A percentile compares a stretch with the other conserved stretches of the same genome.
Conservation (phyloP, 1,140 invertebrate genomes). For the Ditylenchus dipsaci region DNA sequence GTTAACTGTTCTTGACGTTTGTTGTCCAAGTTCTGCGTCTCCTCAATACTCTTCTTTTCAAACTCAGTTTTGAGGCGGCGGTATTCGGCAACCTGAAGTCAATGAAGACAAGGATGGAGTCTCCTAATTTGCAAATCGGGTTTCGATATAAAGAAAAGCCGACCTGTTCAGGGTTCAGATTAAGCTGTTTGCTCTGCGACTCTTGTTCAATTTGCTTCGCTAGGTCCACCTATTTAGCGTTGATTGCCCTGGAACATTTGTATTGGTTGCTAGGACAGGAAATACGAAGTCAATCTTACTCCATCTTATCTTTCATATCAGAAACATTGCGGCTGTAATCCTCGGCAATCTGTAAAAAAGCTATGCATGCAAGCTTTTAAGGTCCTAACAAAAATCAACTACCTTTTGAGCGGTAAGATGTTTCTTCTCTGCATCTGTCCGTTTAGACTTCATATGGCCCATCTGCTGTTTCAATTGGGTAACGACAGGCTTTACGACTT, state of each 20-base stretch:
- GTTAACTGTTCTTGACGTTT: constrained; percentile 95
- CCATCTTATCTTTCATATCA: constrained; percentile 23
- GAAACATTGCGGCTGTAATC: constrained; percentile 10
- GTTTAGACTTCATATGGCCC: constrained; percentile 88
- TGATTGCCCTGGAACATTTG: constrained; percentile 46
- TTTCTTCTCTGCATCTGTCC: constrained; percentile 66
- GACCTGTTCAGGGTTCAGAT: constrained; percentile 59
- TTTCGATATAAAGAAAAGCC: neutral
- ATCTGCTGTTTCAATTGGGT: constrained; percentile 97
- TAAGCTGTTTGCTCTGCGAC: constrained; percentile 29
- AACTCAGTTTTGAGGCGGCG: constrained; percentile 91
- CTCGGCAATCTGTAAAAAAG: neutral
- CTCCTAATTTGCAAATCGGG: too few relatives aligned
- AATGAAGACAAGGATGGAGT: too few relatives aligned
- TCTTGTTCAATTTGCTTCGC: constrained; percentile 60
- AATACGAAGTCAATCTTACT: constrained; percentile 13
- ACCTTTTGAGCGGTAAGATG: neutral
- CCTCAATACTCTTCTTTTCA: constrained; percentile 79
- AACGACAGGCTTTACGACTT: constrained; percentile 84
- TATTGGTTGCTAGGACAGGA: neutral
- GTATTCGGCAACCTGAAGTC: constrained; percentile 74
- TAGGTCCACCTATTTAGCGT: constrained; percentile 77
- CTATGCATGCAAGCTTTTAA: too few relatives aligned
- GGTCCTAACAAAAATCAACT: too few relatives aligned
- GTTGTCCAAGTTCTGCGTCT: constrained; percentile 85